Evolutionary conservation across 2,888 invertebrate species (phyloP), one percentile per base, ranked within the genome.

Genomic region (Xanthorhoe spadicearia): DNA sequence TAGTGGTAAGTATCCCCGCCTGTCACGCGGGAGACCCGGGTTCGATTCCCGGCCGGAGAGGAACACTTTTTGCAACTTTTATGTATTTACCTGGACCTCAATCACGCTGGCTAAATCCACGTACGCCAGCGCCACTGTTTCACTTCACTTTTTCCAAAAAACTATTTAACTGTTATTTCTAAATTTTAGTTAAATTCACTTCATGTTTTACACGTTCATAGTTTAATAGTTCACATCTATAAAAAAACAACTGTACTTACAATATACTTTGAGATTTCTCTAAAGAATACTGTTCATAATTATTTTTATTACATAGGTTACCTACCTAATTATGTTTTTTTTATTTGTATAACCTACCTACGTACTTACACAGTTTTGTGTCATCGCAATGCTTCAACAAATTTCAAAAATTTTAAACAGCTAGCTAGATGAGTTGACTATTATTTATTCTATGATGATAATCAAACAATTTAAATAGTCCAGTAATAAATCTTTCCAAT

Each of bases 71-170:
- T 78, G 66, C 4, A 32, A 23, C 23, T 23, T 23, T 23, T 23
- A 23, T 23, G 23, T n/a, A 19, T 69, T 91, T 93, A 96, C 96
- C 95, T 96, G 96, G 86, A 95, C 95, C 94, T 96, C 96, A 87
- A 96, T 95, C 87, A 96, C 95, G 81, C 95, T 95, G 81, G 95
- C 95, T 93, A 96, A 94, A 85, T 96, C 96, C 88, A 96, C 95
- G 94, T 95, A 96, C 82, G 96, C 95, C 93, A 96, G 94, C 90
- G 95, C 95, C 94, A 94, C 92, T 85, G 90, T 94, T 93, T 94
- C 81, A 71, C 60, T 67, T 72, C 69, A 78, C 88, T 86, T 83
- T 80, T 80, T 13, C 17, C 74, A 73, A 76, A 79, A 77, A 74
- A 74, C 70, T 32, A 55, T 38, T 68, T 59, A 3, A 48, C 55